These are phyloP conservation scores for Alca torda DNA, from an alignment of 2,797 vertebrate genomes.

Conservation along the genomic window DNA sequence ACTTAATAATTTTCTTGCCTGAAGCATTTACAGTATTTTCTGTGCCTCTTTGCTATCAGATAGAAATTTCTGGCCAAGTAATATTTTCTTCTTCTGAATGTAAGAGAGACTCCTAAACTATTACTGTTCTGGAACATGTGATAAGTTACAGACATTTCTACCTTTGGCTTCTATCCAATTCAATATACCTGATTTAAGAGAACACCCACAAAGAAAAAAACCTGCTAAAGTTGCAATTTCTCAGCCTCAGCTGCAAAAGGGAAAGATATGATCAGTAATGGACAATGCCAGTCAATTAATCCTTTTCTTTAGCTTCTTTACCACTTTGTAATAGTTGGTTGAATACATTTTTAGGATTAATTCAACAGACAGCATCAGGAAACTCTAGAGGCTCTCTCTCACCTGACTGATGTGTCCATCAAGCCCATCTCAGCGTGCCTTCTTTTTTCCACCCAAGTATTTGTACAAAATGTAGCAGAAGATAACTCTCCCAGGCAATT, in stretches of 20 bases:
- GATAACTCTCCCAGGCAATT: not conserved
- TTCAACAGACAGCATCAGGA: not conserved
- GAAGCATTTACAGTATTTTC: constrained; percentile 28
- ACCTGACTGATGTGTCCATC: not conserved
- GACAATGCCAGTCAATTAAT: not conserved
- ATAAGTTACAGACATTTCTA: constrained; percentile 18
- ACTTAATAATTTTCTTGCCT: constrained; percentile 21
- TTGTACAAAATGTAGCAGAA: not conserved
- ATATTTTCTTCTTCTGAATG: constrained; percentile 17
- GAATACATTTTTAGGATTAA: not conserved
- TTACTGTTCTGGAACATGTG: not conserved
- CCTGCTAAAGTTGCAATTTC: not conserved
- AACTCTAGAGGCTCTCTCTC: not conserved
- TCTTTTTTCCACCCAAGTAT: not conserved
- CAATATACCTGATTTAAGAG: constrained; percentile 23
- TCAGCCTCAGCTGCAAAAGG: not conserved
- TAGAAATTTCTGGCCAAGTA: constrained; percentile 13
- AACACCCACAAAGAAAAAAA: not conserved
- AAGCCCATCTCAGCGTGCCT: not conserved
- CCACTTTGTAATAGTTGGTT: constrained; percentile 1
- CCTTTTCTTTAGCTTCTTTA: constrained; percentile 24
- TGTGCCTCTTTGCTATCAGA: not conserved
- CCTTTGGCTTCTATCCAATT: constrained; percentile 10
- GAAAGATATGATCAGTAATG: not conserved
- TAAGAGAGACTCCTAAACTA: not conserved